phyloP scores from a whole-genome alignment of 2,888 invertebrate genomes.

The Xestia rhomboidea region DNA sequence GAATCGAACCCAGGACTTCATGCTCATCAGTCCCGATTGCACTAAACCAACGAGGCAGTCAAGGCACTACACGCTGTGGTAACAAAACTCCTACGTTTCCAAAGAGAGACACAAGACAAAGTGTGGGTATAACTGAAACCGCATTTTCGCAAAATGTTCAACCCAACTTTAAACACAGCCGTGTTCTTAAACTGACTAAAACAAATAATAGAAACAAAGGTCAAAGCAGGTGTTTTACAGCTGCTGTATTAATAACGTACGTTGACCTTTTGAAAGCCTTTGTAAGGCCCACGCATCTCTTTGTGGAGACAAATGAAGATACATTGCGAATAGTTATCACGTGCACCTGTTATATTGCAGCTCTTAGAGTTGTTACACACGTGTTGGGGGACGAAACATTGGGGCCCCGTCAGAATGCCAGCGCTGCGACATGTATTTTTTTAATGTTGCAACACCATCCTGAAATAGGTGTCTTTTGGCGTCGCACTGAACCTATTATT shows the following conservation, averaged over 20 bases:
- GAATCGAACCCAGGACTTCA: too few relatives aligned
- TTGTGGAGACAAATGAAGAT: not conserved
- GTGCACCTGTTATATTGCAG: not conserved
- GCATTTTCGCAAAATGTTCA: constrained; percentile 6
- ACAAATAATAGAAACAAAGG: constrained; percentile 41
- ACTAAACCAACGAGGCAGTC: too few relatives aligned
- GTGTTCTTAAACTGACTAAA: constrained; percentile 12
- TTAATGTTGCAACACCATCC: not conserved
- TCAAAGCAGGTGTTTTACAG: constrained; percentile 43
- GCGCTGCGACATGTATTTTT: not conserved
- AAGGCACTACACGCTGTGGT: too few relatives aligned
- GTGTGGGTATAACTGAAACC: not conserved
- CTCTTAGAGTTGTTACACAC: not conserved
- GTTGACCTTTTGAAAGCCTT: constrained; percentile 43
- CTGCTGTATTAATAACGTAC: constrained; percentile 16
- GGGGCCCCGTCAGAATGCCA: not conserved
- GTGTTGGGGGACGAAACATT: not conserved
- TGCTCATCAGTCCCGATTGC: too few relatives aligned
- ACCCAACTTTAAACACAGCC: constrained; percentile 25
- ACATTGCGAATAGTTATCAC: not conserved
- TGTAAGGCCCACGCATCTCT: constrained; percentile 27
- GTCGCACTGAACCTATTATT: not conserved
- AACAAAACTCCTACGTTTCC: not conserved
- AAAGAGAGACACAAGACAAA: not conserved
- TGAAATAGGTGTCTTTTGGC: not conserved